Conservation (phyloP, 2,797 vertebrate species). For the Harpagifer antarcticus region DNA sequence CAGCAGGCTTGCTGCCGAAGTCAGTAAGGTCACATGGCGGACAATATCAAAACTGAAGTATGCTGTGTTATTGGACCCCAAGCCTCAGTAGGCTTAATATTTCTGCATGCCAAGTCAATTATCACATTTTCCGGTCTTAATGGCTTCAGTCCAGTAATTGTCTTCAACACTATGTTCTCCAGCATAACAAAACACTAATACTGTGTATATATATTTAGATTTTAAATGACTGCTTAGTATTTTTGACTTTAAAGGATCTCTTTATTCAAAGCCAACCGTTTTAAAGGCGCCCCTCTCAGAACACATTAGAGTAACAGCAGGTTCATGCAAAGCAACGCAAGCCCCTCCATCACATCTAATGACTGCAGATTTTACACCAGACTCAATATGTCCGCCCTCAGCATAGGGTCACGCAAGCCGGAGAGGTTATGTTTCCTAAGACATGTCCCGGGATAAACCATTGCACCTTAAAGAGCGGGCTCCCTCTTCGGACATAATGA, state of each 20-base stretch:
- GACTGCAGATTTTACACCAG: constrained; percentile 38
- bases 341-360: background rate
- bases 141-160: constrained; percentile 29
- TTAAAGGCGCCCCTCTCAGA: background rate
- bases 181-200: background rate
- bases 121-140: constrained; percentile 36
- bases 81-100: constrained; percentile 37
- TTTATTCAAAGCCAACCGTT: background rate
- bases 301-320: background rate
- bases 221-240: constrained; percentile 21
- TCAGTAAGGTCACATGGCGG: background rate
- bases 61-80: constrained; percentile 33
- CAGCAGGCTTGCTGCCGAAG: background rate
- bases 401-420: background rate
- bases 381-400: background rate
- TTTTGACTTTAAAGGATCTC: constrained; percentile 3
- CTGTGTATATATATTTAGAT: constrained; percentile 22
- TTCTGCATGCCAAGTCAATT: constrained; percentile 32
- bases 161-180: constrained; percentile 22
- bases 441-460: background rate
- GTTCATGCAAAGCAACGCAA: constrained; percentile 15
- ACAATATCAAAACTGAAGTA: constrained; percentile 23
- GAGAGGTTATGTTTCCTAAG: constrained; percentile 40
- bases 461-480: constrained; percentile 9
- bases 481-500: background rate